phyloP scores from a whole-genome alignment of 2,113 vertebrate genomes.

The Poeciliopsis retropinna region DNA sequence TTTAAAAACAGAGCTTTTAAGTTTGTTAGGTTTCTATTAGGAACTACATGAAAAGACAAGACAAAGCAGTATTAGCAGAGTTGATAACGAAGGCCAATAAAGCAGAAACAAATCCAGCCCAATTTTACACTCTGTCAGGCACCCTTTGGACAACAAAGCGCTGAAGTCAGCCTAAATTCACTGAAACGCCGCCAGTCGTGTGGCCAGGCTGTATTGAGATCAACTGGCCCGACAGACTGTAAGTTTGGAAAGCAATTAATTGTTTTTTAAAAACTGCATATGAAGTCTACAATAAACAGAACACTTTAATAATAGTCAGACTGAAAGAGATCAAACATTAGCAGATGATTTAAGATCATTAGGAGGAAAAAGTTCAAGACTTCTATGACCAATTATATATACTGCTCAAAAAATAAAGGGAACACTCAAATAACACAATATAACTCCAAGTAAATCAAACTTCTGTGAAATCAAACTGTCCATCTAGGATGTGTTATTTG shows the following conservation, averaged over 20 bases:
- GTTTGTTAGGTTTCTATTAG: neutral
- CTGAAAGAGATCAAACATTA: neutral
- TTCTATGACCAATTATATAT: too few species aligned
- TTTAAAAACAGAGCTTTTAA: neutral
- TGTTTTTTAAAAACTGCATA: neutral
- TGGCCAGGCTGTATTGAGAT: neutral
- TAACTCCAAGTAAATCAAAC: too few species aligned
- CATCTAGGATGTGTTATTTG: too few species aligned
- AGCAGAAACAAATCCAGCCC: conserved; percentile 7
- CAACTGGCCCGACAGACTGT: neutral
- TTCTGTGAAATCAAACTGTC: too few species aligned
- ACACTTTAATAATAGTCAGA: neutral
- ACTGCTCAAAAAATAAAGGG: too few species aligned
- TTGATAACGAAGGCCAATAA: neutral
- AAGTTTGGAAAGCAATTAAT: neutral
- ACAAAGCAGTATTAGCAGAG: conserved; percentile 10
- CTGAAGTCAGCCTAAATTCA: conserved; percentile 23
- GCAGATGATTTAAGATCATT: neutral
- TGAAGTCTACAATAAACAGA: neutral
- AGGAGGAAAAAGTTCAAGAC: too few species aligned
- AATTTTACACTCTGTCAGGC: conserved; percentile 16
- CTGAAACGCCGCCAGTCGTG: neutral
- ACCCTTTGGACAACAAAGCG: neutral
- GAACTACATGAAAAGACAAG: conserved; percentile 5
- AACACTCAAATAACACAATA: too few species aligned